A percentile compares a stretch with the other conserved stretches of the same genome.
phyloP scores from a whole-genome alignment of 2,113 vertebrate species.

The Platichthys flesus region DNA sequence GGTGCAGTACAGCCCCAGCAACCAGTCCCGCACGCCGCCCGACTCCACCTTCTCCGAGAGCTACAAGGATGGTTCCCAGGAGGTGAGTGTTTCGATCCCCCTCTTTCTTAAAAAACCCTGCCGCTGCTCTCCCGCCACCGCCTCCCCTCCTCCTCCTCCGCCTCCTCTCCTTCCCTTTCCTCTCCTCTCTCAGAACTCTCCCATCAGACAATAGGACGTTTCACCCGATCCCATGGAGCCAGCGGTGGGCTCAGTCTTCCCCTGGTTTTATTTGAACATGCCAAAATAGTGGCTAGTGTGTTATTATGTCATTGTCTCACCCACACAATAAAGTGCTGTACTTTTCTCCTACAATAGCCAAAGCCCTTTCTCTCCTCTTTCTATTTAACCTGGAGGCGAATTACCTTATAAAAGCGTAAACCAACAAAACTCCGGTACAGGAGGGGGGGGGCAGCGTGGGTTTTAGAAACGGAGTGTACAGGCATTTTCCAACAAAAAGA shows the following conservation, averaged over 20 bases:
- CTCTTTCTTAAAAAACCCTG: conserved; percentile 30
- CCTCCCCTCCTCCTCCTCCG: conserved; percentile 1
- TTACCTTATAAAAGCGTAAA: conserved; percentile 75
- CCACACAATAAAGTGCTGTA: conserved; percentile 87
- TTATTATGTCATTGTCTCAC: conserved; percentile 87
- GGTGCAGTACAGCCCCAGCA: conserved; percentile 88
- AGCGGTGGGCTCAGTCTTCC: conserved; percentile 78
- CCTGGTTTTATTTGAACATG: conserved; percentile 85
- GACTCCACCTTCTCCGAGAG: conserved; percentile 96
- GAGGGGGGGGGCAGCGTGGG: not conserved
- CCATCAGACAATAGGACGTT: conserved; percentile 77
- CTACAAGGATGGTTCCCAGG: conserved; percentile 93
- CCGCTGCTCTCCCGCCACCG: conserved; percentile 29
- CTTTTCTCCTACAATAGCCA: conserved; percentile 84
- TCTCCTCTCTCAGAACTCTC: conserved; percentile 68
- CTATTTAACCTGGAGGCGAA: conserved; percentile 78
- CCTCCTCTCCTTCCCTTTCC: conserved; percentile 30
- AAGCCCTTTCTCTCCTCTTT: conserved; percentile 77
- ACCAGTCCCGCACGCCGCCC: conserved; percentile 90
- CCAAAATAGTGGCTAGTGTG: conserved; percentile 84
- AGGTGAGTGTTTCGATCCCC: conserved; percentile 83
- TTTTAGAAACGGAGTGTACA: conserved; percentile 5
- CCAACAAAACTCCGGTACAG: conserved; percentile 71
- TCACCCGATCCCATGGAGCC: conserved; percentile 80
- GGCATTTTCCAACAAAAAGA: conserved; percentile 29